Percentiles rank a stretch among this genome's conserved stretches.
Conservation (phyloP, 2,888 invertebrate genomes). For the Xestia sexstrigata region DNA sequence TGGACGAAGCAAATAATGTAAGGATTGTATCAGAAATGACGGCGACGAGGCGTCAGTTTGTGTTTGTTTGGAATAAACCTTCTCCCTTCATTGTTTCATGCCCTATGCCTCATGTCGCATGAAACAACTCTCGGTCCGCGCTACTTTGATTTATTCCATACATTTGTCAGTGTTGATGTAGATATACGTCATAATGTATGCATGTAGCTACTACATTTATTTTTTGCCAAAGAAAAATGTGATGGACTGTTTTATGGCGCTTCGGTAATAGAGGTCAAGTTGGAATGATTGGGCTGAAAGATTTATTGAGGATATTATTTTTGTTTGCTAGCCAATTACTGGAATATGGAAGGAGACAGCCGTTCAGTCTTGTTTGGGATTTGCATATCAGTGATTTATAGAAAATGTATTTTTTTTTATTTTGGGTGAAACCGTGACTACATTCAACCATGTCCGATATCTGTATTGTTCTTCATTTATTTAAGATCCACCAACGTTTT, state of each 20-base stretch:
- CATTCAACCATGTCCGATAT: neutral
- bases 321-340: constrained; percentile 63
- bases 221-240: constrained; percentile 76
- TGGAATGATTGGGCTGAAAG: constrained; percentile 72
- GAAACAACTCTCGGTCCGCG: constrained; percentile 75
- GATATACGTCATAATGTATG: constrained; percentile 80
- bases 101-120: constrained; percentile 65
- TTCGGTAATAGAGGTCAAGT: constrained; percentile 77
- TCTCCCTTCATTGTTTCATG: constrained; percentile 6
- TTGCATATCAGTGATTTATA: constrained; percentile 3
- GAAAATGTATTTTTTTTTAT: neutral
- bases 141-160: constrained; percentile 82
- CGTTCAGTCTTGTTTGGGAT: constrained; percentile 27
- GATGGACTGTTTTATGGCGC: constrained; percentile 73
- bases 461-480: neutral
- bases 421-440: no score
- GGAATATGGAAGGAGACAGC: constrained; percentile 18
- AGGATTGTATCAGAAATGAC: neutral
- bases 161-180: constrained; percentile 83
- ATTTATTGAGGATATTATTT: constrained; percentile 62
- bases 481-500: neutral
- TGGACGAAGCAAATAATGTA: neutral
- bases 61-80: constrained; percentile 35
- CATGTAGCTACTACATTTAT: constrained; percentile 76
- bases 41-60: no score